phyloP scores from a whole-genome alignment of 2,888 invertebrate species.

The Lasioglossum leucozonium region DNA sequence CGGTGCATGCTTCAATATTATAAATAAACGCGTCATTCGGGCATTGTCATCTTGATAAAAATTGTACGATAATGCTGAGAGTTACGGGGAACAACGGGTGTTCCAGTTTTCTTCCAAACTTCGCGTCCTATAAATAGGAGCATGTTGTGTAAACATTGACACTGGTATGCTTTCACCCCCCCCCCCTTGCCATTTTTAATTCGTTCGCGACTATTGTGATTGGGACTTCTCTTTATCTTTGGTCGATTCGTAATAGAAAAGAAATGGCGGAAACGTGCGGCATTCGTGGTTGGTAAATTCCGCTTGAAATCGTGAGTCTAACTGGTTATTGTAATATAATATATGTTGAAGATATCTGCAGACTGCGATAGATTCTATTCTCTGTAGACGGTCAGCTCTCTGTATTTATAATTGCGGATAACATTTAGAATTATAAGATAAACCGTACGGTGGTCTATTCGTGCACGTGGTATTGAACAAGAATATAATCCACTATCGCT shows the following conservation, averaged over 20 bases:
- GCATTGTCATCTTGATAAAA: neutral
- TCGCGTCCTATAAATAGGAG: neutral
- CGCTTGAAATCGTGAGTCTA: neutral
- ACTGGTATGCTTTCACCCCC: neutral
- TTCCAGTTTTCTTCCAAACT: neutral
- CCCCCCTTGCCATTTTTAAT: constrained; percentile 6
- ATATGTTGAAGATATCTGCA: neutral
- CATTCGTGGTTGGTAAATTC: neutral
- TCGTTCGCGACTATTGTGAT: neutral
- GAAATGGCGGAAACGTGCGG: neutral
- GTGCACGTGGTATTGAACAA: no score
- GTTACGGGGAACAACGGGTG: neutral
- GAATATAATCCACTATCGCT: neutral
- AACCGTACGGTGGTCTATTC: neutral
- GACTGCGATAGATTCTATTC: neutral
- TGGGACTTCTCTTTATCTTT: neutral
- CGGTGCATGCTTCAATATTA: neutral
- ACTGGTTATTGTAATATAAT: neutral
- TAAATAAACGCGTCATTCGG: neutral
- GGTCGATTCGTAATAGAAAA: neutral
- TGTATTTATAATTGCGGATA: neutral
- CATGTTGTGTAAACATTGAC: neutral
- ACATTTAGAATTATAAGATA: neutral
- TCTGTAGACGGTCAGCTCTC: neutral
- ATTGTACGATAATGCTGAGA: constrained; percentile 8